Conservation (phyloP, 2,113 vertebrate genomes). For the Arvicanthis niloticus region DNA sequence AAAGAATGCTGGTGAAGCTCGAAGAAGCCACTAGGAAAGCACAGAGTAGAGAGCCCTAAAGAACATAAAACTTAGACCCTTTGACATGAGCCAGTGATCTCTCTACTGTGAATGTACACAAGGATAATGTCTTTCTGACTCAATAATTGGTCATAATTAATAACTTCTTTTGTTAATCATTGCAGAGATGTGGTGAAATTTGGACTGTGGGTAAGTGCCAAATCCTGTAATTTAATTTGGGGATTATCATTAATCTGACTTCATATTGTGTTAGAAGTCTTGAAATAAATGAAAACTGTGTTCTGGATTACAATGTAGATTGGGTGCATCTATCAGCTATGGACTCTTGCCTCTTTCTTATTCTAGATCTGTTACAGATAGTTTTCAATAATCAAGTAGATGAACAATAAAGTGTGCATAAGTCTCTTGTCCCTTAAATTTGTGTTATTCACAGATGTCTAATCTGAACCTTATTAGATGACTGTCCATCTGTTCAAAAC, state of each 20-base stretch:
- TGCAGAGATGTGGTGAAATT: constrained; percentile 4
- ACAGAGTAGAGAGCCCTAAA: not conserved
- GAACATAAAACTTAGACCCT: not conserved
- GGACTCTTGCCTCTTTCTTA: not conserved
- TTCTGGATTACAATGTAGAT: constrained; percentile 7
- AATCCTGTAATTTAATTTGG: not conserved
- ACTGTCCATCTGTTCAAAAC: not conserved
- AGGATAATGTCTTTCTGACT: not conserved
- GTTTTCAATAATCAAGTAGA: constrained; percentile 28
- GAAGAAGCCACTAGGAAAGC: not conserved
- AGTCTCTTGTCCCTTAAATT: not conserved
- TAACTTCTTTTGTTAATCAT: constrained; percentile 28
- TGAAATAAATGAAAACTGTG: not conserved
- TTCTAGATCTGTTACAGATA: not conserved
- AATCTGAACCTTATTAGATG: not conserved
- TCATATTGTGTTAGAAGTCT: not conserved
- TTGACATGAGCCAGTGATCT: not conserved
- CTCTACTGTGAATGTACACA: not conserved
- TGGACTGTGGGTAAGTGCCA: not conserved
- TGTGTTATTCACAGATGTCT: not conserved
- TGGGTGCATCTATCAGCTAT: not conserved
- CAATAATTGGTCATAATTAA: not conserved
- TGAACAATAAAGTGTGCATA: not conserved
- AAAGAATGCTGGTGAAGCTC: not conserved
- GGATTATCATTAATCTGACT: not conserved